Conservation (phyloP, 1,140 invertebrate genomes). For the Papilio polyxenes region DNA sequence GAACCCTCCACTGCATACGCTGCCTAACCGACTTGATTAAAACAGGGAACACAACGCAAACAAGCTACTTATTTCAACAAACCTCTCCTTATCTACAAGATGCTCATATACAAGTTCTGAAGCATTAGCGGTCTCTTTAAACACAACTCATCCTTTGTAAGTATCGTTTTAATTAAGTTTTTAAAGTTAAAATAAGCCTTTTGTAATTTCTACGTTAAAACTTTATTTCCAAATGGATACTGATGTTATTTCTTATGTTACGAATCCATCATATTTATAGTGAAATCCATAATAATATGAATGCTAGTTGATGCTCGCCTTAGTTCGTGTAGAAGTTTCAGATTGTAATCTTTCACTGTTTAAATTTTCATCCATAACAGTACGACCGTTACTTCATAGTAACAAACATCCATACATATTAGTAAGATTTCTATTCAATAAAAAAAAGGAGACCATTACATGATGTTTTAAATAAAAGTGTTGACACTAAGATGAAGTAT, state of each 20-base stretch:
- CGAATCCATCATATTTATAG: no score
- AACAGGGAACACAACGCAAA: slow-evolving; percentile 50
- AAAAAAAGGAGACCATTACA: no score
- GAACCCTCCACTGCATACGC: slow-evolving; percentile 48
- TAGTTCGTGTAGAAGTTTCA: no score
- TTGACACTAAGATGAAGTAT: slow-evolving; percentile 8
- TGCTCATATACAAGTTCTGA: neutral
- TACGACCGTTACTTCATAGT: no score
- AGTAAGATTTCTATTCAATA: no score
- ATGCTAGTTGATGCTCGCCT: no score
- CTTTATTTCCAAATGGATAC: no score
- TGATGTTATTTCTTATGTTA: no score
- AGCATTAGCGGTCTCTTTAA: neutral
- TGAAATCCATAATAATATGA: no score
- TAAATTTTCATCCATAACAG: neutral
- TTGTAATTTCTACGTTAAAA: no score
- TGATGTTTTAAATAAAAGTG: neutral
- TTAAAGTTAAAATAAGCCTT: neutral
- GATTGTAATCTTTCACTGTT: no score
- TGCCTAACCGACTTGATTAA: slow-evolving; percentile 56
- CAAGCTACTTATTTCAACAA: slow-evolving; percentile 56
- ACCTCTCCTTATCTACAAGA: slow-evolving; percentile 46
- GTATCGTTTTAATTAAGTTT: neutral
- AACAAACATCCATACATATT: no score
- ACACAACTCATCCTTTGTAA: neutral